These are phyloP conservation scores for Coryphaenoides rupestris DNA, from an alignment of 2,113 vertebrate species.

Conservation along the genomic window DNA sequence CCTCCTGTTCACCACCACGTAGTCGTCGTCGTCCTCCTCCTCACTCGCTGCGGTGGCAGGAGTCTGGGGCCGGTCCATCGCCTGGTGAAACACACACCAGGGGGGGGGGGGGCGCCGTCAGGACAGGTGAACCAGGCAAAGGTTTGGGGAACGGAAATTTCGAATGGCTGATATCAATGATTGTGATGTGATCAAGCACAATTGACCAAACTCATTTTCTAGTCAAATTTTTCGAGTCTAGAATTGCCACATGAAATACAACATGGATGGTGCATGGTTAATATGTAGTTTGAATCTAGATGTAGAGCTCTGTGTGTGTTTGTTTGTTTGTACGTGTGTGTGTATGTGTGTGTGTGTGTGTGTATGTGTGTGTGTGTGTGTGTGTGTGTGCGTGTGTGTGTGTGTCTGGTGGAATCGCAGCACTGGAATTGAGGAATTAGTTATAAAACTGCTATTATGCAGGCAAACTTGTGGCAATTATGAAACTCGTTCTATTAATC, in stretches of 20 bases:
- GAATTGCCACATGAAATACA: no score
- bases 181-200: no score
- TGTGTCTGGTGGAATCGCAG: no score
- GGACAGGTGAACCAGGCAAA: slow-evolving; percentile 50
- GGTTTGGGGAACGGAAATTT: no score
- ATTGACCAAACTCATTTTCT: background rate
- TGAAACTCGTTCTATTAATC: no score
- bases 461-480: no score
- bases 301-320: background rate
- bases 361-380: no score
- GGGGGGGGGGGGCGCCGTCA: no score
- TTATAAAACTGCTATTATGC: no score
- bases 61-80: slow-evolving; percentile 79
- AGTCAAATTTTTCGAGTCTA: background rate
- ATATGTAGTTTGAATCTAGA: background rate
- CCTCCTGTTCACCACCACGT: slow-evolving; percentile 81
- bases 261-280: background rate
- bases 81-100: slow-evolving; percentile 46
- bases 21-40: slow-evolving; percentile 77
- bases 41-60: slow-evolving; percentile 77
- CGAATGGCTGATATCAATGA: background rate
- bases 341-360: background rate
- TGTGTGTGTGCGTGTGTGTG: no score
- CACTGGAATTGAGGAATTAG: no score
- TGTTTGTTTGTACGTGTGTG: background rate